phyloP scores from a whole-genome alignment of 2,797 vertebrate species.

The Geotrypetes seraphini region DNA sequence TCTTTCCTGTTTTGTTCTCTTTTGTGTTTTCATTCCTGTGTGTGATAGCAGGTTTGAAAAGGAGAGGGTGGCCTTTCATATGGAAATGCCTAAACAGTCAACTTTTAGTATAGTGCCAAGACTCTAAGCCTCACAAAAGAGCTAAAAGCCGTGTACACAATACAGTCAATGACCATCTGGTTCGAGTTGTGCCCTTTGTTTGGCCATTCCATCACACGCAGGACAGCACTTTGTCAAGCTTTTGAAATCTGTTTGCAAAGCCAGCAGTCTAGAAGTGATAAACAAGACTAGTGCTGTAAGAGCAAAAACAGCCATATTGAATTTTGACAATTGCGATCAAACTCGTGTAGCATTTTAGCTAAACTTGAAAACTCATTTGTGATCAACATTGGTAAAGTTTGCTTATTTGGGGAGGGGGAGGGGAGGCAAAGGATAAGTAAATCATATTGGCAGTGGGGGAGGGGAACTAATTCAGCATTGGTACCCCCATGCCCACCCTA shows the following conservation, averaged over 20 bases:
- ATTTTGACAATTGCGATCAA: too few relatives aligned
- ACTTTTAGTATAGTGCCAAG: constrained; percentile 5
- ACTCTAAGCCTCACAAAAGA: constrained; percentile 1
- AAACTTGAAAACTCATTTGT: too few relatives aligned
- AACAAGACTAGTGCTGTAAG: too few relatives aligned
- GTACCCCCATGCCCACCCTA: too few relatives aligned
- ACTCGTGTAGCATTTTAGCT: too few relatives aligned
- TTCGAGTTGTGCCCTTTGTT: neutral
- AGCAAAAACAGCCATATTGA: too few relatives aligned
- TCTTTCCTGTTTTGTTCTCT: too few relatives aligned
- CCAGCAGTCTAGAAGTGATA: neutral
- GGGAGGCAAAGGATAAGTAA: too few relatives aligned
- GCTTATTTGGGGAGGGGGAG: too few relatives aligned
- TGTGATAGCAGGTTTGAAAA: constrained; percentile 10
- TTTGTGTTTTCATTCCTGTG: constrained; percentile 24
- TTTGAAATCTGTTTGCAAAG: neutral
- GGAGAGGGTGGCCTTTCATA: neutral
- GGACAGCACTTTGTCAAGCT: neutral
- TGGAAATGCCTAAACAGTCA: constrained; percentile 2
- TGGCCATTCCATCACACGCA: neutral
- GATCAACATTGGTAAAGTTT: too few relatives aligned
- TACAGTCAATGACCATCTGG: neutral
- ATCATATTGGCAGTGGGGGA: too few relatives aligned
- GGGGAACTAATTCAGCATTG: too few relatives aligned
- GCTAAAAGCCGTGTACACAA: neutral